Conservation (phyloP, 2,113 vertebrate species). For the Hypocryptadius cinnamomeus region DNA sequence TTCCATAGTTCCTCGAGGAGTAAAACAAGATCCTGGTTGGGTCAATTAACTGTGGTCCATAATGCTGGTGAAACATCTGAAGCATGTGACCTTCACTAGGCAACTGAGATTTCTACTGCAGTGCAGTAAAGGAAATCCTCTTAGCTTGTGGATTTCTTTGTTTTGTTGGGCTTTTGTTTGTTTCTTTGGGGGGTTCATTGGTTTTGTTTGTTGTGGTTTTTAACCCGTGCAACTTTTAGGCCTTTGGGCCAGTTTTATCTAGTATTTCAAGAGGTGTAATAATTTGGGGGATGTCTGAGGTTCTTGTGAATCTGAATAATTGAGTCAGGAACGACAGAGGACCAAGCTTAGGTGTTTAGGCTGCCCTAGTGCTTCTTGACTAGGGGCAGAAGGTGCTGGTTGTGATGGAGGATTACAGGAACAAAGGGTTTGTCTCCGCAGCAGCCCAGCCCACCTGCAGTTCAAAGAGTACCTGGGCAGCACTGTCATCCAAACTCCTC, state of each 20-base stretch:
- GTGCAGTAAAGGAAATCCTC: background rate
- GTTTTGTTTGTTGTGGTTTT: background rate
- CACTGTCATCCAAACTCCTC: background rate
- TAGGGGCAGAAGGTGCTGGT: background rate
- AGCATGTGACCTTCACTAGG: background rate
- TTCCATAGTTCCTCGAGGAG: background rate
- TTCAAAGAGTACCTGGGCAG: background rate
- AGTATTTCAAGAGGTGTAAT: background rate
- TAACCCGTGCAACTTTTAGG: background rate
- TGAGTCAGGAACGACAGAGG: background rate
- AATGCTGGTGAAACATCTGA: background rate
- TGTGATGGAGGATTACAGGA: background rate
- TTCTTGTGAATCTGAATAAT: background rate
- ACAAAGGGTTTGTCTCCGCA: background rate
- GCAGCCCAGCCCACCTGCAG: background rate
- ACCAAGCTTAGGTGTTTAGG: background rate
- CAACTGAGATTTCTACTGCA: background rate
- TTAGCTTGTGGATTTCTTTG: background rate
- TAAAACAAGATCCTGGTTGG: background rate
- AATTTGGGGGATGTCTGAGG: background rate
- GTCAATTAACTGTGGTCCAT: background rate
- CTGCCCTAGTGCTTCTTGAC: background rate
- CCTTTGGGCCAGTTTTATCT: background rate
- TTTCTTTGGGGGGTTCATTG: background rate
- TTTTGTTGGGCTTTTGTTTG: background rate